A percentile compares a stretch with the other conserved stretches of the same genome.
Evolutionary conservation across 2,888 invertebrate species (phyloP).

Genomic region (Cantharis lateralis): DNA sequence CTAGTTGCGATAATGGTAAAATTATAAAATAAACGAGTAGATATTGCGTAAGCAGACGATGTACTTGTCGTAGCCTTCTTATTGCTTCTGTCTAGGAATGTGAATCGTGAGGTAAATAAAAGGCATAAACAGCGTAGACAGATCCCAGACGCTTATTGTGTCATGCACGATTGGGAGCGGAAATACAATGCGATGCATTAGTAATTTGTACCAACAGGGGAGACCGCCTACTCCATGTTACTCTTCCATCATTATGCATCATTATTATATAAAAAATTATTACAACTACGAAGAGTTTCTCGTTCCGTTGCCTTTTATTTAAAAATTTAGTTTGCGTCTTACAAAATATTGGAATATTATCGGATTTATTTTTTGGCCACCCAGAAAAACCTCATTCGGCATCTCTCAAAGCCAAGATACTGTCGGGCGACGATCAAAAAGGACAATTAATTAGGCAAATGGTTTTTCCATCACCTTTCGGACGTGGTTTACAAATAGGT

Average conservation of each 20-base stretch:
- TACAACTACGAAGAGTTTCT: background rate
- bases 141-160: conserved; percentile 32
- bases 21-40: background rate
- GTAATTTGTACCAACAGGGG: background rate
- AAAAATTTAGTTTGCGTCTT: background rate
- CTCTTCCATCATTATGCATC: background rate
- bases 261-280: background rate
- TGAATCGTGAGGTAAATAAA: conserved; percentile 31
- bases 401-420: background rate
- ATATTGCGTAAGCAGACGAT: conserved; percentile 26
- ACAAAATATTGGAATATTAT: background rate
- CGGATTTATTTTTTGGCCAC: background rate
- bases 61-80: conserved; percentile 24
- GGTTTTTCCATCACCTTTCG: background rate
- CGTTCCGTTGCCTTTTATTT: background rate
- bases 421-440: background rate
- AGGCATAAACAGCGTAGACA: conserved; percentile 30
- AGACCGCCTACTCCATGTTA: background rate
- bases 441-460: background rate
- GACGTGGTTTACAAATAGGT: background rate
- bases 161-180: conserved; percentile 23
- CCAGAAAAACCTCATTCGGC: background rate
- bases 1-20: background rate
- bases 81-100: conserved; percentile 34
- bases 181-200: conserved; percentile 13